A percentile compares a stretch with the other conserved stretches of the same genome.
phyloP scores from a whole-genome alignment of 1,140 invertebrate species.

The Aphelenchoides fujianensis region DNA sequence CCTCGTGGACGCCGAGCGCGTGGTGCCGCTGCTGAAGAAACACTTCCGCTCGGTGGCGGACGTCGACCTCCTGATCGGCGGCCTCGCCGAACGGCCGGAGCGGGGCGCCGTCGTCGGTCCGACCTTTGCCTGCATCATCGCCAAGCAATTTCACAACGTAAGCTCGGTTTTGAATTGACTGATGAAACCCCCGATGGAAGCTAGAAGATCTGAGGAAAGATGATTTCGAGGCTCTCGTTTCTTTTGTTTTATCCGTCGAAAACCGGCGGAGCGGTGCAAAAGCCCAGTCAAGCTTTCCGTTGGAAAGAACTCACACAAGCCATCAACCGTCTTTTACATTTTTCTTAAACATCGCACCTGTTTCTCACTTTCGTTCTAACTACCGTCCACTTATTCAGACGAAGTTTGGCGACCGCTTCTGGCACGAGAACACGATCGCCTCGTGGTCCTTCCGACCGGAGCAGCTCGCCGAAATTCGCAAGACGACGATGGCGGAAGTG shows the following conservation, averaged over 20 bases:
- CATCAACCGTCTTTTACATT: no score
- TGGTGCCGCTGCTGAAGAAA: conserved; percentile 38
- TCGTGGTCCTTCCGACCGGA: conserved; percentile 69
- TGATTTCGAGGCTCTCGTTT: no score
- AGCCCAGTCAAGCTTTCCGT: no score
- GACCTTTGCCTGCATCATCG: conserved; percentile 79
- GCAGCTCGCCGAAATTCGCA: conserved; percentile 74
- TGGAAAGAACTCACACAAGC: no score
- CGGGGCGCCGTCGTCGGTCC: conserved; percentile 71
- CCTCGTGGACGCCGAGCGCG: conserved; percentile 36
- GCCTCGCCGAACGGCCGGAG: conserved; percentile 74
- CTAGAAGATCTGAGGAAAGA: background rate
- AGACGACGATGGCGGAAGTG: conserved; percentile 71
- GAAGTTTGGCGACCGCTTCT: conserved; percentile 60
- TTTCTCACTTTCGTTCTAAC: no score
- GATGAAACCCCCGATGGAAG: background rate
- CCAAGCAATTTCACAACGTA: conserved; percentile 72
- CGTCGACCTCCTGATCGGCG: conserved; percentile 77
- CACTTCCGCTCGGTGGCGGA: conserved; percentile 68
- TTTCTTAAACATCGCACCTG: no score
- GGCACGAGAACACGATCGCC: conserved; percentile 59
- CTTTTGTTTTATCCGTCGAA: no score
- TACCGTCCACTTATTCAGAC: conserved; percentile 37
- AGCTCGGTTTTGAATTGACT: conserved; percentile 58
- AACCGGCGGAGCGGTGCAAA: no score